phyloP scores from a whole-genome alignment of 2,113 vertebrate genomes.

The Peromyscus californicus region DNA sequence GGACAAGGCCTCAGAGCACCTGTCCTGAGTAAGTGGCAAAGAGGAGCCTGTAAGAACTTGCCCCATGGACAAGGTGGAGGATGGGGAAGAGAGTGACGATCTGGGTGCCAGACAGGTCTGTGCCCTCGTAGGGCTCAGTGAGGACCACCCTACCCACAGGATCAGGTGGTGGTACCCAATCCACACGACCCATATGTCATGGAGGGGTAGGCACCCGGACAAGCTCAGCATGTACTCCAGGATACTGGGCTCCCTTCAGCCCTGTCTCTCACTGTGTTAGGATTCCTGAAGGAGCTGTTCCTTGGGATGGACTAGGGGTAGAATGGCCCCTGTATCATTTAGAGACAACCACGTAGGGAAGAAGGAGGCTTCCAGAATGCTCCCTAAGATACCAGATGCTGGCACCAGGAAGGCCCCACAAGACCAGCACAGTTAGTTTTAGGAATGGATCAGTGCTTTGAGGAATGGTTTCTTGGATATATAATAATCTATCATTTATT shows the following conservation, averaged over 20 bases:
- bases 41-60: fast-evolving
- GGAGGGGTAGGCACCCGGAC: not conserved
- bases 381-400: no score
- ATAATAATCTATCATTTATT: not conserved
- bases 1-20: not conserved
- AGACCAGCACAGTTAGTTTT: not conserved
- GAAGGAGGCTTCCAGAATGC: not conserved
- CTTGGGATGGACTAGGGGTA: not conserved
- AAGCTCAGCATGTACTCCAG: not conserved
- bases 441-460: no score
- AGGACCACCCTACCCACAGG: not conserved
- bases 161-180: not conserved
- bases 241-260: not conserved
- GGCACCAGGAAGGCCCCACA: not conserved
- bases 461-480: not conserved
- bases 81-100: not conserved
- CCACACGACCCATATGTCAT: no score
- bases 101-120: not conserved
- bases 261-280: not conserved
- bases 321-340: not conserved
- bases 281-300: not conserved
- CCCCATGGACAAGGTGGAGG: fast-evolving
- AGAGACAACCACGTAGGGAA: not conserved
- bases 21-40: not conserved
- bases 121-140: not conserved